A percentile compares a stretch with the other conserved stretches of the same genome.
These are phyloP conservation scores for Clostera curtula DNA, from an alignment of 2,888 invertebrate species.

Conservation along the genomic window DNA sequence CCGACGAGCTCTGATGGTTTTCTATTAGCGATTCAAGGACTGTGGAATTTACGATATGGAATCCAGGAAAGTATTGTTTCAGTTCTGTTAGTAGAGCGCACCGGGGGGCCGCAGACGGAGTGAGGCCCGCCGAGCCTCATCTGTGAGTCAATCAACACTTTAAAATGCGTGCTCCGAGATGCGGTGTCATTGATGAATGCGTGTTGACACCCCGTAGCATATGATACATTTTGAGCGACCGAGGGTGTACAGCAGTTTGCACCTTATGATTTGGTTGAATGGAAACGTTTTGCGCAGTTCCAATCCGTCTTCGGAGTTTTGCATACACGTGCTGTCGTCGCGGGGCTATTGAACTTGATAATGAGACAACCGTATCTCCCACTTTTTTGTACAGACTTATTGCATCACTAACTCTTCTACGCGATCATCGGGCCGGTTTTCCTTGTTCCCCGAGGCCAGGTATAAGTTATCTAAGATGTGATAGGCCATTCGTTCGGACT, in stretches of 20 bases:
- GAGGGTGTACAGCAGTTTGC: slow-evolving; percentile 45
- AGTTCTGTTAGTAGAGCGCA: slow-evolving; percentile 5
- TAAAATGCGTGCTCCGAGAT: slow-evolving; percentile 36
- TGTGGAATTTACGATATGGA: slow-evolving; percentile 64
- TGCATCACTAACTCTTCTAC: slow-evolving; percentile 59
- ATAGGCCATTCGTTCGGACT: slow-evolving; percentile 8
- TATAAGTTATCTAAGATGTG: slow-evolving; percentile 25
- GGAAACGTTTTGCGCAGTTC: slow-evolving; percentile 53
- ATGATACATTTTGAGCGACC: slow-evolving; percentile 51
- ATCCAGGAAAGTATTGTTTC: slow-evolving; percentile 69
- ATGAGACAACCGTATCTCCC: slow-evolving; percentile 61
- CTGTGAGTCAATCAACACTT: slow-evolving; percentile 40
- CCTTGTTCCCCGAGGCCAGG: slow-evolving; percentile 18
- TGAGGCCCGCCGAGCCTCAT: slow-evolving; percentile 35
- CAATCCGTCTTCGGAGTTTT: slow-evolving; percentile 45
- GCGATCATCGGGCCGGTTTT: slow-evolving; percentile 29
- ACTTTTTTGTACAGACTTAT: slow-evolving; percentile 49
- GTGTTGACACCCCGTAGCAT: slow-evolving; percentile 57
- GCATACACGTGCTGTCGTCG: slow-evolving; percentile 70
- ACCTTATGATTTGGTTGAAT: slow-evolving; percentile 49
- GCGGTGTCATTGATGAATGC: slow-evolving; percentile 62
- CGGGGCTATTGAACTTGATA: slow-evolving; percentile 74
- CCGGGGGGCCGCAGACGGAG: slow-evolving; percentile 29
- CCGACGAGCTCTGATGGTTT: slow-evolving; percentile 57
- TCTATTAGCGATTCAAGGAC: slow-evolving; percentile 57